These are phyloP conservation scores for Peromyscus nudipes DNA, from an alignment of 2,797 vertebrate genomes.

Conservation along the genomic window DNA sequence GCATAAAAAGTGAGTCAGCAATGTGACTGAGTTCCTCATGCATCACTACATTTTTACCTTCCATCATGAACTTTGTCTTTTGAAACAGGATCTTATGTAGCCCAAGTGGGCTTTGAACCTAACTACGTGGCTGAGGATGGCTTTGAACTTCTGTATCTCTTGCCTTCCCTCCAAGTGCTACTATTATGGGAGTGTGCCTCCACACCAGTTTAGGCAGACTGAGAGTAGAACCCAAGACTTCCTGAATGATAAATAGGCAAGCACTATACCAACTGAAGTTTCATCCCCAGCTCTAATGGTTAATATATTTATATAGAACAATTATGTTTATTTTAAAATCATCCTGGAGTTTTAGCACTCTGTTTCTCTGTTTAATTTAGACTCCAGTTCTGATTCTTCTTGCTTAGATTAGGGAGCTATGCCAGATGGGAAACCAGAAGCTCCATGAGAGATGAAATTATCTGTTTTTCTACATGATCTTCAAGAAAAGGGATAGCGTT, in stretches of 20 bases:
- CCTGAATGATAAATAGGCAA: neutral
- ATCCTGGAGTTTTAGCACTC: neutral
- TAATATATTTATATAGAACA: constrained; percentile 65
- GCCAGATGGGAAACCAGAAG: constrained; percentile 34
- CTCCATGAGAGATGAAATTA: neutral
- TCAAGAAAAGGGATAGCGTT: neutral
- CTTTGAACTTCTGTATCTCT: neutral
- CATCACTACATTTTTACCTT: constrained; percentile 51
- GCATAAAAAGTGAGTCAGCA: constrained; percentile 68
- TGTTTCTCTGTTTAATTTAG: constrained; percentile 50
- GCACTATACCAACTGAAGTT: neutral
- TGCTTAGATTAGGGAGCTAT: neutral
- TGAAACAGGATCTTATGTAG: neutral
- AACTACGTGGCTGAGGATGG: neutral
- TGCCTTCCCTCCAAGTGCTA: neutral
- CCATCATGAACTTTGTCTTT: constrained; percentile 42
- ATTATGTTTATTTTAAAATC: constrained; percentile 38
- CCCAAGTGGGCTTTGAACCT: neutral
- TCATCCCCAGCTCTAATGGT: neutral
- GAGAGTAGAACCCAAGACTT: neutral
- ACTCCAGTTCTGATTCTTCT: neutral
- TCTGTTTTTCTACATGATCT: neutral
- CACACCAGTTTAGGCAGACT: neutral
- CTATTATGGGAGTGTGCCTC: neutral
- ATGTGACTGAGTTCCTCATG: constrained; percentile 68